Conservation (phyloP, 2,888 invertebrate species). For the Dinocampus coccinellae region DNA sequence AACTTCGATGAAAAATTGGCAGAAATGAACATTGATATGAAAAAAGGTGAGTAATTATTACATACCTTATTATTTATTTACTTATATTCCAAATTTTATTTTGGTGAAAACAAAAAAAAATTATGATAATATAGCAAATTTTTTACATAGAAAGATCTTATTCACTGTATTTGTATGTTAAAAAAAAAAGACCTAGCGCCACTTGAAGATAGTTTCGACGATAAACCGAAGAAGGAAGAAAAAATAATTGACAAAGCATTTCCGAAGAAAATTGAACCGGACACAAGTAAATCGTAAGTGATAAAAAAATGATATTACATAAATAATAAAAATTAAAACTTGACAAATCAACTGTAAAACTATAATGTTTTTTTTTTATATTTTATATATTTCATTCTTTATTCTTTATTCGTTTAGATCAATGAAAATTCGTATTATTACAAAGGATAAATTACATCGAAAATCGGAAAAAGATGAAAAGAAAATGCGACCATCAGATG, state of each 20-base stretch:
- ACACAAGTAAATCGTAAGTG: conserved; percentile 60
- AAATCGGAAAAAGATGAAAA: conserved; percentile 58
- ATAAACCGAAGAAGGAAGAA: conserved; percentile 57
- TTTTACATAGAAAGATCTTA: not conserved
- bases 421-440: conserved; percentile 65
- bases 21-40: conserved; percentile 57
- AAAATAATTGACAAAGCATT: conserved; percentile 54
- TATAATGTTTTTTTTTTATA: not conserved
- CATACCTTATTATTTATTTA: conserved; percentile 2
- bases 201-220: conserved; percentile 51
- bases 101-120: not conserved
- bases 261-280: conserved; percentile 54
- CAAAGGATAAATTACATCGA: conserved; percentile 63
- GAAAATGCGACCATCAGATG: conserved; percentile 57
- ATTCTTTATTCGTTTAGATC: conserved; percentile 51
- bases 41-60: conserved; percentile 62
- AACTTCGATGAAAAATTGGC: conserved; percentile 68
- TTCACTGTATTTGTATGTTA: not conserved
- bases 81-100: conserved; percentile 20
- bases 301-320: not conserved
- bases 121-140: too few relatives aligned
- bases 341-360: not conserved
- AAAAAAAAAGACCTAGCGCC: conserved; percentile 29
- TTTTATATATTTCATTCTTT: too few relatives aligned
- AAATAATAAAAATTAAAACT: not conserved